Base-by-base conservation (phyloP, 2,888 invertebrate genomes). In the Eristalis tenax region DNA sequence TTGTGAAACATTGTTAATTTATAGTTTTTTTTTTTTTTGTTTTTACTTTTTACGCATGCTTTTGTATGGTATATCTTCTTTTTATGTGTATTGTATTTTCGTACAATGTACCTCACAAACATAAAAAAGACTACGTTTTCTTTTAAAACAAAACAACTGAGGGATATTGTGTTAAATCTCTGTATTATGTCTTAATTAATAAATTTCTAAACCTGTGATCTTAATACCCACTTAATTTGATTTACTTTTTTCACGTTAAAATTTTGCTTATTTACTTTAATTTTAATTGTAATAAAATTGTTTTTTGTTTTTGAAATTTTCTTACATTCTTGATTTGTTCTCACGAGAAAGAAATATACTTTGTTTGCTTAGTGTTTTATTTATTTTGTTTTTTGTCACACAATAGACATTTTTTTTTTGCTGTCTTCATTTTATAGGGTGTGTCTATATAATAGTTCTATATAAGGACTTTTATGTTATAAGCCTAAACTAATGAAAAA, bases 401-500 rank as follows among this genome's bases (percentile, higher is more conserved):
- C 70, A 82, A 74, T 75, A 74, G 78, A 77, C 82, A 64, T 75
- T 74, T 59, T 18, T 18, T 59, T 66, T 57, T 23, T 35, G 70
- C 32, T 38, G 38, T 77, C 28, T 77, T 50, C 56, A 66, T 71
- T 85, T 59, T 79, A 63, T 65, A 68, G 65, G 10, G 69, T 71
- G 28, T 80, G 61, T 75, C 18, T 84, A 71, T 83, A 80, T 88
- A 80, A 80, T 84, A 88, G 80, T 80, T 84, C 75, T 88, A 83
- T 83, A 83, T 87, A 83, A 87, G 83, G 75, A 87, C 78, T 87
- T 82, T 75, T 70, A 65, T 80, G 70, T 73, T 82, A 73, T 84
- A 88, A 81, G 84, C 88, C 84, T 88, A 79, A 88, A 88, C 88
- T 88, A 88, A 88, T 77, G 77, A 84, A 88, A 81, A 88, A 84